Evolutionary conservation across 2,888 invertebrate genomes (phyloP).

Genomic region (Hirtodrosophila cameraria): DNA sequence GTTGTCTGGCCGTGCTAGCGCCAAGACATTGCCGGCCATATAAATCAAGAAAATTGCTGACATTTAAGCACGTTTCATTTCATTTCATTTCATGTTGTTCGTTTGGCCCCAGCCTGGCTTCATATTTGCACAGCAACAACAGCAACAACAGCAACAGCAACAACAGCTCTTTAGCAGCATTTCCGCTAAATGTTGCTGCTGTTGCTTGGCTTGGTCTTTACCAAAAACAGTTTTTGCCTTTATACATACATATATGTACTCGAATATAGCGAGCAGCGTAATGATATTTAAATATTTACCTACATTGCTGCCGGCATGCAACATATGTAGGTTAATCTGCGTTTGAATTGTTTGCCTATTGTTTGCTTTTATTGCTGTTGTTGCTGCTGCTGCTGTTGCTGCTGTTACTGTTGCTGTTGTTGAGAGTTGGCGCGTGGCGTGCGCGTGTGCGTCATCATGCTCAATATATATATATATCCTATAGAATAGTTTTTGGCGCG

Average conservation of each 20-base stretch:
- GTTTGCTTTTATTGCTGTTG: constrained; percentile 19
- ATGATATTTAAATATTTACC: constrained; percentile 81
- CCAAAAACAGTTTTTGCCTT: constrained; percentile 52
- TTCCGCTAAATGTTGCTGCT: constrained; percentile 64
- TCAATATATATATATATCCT: constrained; percentile 18
- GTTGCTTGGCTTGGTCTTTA: constrained; percentile 26
- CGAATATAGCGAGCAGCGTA: constrained; percentile 42
- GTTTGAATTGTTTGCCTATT: constrained; percentile 68
- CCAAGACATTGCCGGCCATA: constrained; percentile 70
- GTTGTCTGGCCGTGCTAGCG: constrained; percentile 51
- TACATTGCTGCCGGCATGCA: constrained; percentile 60
- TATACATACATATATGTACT: background rate
- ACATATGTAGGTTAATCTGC: constrained; percentile 74
- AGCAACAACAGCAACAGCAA: constrained; percentile 25
- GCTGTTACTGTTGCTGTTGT: background rate
- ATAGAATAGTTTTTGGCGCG: constrained; percentile 46
- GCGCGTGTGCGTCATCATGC: constrained; percentile 27
- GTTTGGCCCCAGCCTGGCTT: constrained; percentile 21
- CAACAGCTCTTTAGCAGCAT: constrained; percentile 56
- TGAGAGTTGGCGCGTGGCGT: constrained; percentile 20
- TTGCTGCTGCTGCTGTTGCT: constrained; percentile 7
- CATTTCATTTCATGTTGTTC: constrained; percentile 50
- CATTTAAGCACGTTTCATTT: constrained; percentile 77
- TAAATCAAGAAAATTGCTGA: constrained; percentile 80
- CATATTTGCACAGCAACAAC: constrained; percentile 58